Percentiles rank a stretch among this genome's conserved stretches.
phyloP scores from a whole-genome alignment of 2,888 invertebrate species.

The Dichetophora obliterata region DNA sequence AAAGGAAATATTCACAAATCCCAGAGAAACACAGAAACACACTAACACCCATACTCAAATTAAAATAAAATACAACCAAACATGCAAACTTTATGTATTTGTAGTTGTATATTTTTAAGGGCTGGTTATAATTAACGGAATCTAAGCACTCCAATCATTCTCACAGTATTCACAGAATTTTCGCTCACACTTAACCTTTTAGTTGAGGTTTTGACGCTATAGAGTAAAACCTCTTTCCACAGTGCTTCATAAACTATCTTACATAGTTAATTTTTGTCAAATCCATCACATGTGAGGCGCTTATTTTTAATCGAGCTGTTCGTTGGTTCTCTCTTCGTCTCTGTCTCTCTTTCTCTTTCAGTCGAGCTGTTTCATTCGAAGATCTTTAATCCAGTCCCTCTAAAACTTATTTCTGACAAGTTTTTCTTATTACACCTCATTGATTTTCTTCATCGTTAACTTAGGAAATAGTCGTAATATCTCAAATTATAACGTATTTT shows the following conservation, averaged over 20 bases:
- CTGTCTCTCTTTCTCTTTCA: no score
- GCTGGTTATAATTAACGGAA: constrained; percentile 70
- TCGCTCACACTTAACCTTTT: neutral
- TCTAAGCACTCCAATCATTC: constrained; percentile 41
- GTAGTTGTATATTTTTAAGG: constrained; percentile 65
- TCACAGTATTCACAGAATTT: neutral
- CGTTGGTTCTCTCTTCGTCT: no score
- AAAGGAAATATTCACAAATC: constrained; percentile 36
- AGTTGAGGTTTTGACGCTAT: no score
- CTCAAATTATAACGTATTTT: neutral
- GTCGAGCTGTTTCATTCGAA: no score
- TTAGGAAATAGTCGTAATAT: neutral
- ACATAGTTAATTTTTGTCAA: no score
- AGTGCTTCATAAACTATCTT: no score
- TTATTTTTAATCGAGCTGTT: no score
- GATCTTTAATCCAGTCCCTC: neutral
- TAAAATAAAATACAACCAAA: neutral
- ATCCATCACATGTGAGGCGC: neutral
- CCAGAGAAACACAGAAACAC: constrained; percentile 40
- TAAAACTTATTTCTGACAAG: neutral
- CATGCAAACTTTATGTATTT: constrained; percentile 1
- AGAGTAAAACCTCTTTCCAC: neutral
- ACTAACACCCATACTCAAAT: constrained; percentile 13
- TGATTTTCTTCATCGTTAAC: neutral
- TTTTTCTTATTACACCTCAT: no score